Conservation (phyloP, 2,888 invertebrate genomes). For the Protophormia terraenovae region DNA sequence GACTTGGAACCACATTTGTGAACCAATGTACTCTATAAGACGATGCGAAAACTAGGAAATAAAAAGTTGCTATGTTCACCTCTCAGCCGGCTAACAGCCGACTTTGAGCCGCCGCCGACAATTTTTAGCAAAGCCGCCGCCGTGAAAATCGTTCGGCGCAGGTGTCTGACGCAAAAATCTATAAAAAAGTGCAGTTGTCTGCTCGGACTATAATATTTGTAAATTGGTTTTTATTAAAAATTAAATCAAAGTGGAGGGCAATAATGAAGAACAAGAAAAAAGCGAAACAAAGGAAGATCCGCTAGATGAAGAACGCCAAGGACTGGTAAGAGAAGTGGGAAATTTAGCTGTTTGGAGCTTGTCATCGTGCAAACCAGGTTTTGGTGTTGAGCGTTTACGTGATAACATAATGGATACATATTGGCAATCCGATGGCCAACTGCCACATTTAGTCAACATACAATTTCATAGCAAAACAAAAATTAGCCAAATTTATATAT, state of each 20-base stretch:
- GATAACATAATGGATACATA: slow-evolving; percentile 98
- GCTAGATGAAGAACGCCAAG: slow-evolving; percentile 78
- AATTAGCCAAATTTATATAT: slow-evolving; percentile 96
- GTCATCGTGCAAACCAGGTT: slow-evolving; percentile 99
- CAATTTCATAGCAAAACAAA: slow-evolving; percentile 97
- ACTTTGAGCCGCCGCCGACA: too few species aligned
- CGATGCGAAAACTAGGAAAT: too few species aligned
- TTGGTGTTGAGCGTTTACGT: slow-evolving; percentile 97
- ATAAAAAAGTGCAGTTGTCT: too few species aligned
- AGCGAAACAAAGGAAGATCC: slow-evolving; percentile 78
- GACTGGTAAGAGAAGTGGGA: slow-evolving; percentile 90
- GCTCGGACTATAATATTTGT: too few species aligned
- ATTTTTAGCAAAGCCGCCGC: too few species aligned
- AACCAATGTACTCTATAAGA: too few species aligned
- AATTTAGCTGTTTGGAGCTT: slow-evolving; percentile 98
- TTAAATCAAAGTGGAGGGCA: slow-evolving; percentile 70
- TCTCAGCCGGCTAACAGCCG: too few species aligned
- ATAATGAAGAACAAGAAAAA: slow-evolving; percentile 72
- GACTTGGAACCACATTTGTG: too few species aligned
- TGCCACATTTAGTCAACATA: slow-evolving; percentile 98
- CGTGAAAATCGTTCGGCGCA: too few species aligned
- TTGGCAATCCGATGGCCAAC: slow-evolving; percentile 99
- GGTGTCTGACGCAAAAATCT: too few species aligned
- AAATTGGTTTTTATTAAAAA: not conserved
- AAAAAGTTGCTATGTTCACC: too few species aligned